Base-by-base conservation (phyloP, 1,140 invertebrate species). In the Zaprionus camerounensis region DNA sequence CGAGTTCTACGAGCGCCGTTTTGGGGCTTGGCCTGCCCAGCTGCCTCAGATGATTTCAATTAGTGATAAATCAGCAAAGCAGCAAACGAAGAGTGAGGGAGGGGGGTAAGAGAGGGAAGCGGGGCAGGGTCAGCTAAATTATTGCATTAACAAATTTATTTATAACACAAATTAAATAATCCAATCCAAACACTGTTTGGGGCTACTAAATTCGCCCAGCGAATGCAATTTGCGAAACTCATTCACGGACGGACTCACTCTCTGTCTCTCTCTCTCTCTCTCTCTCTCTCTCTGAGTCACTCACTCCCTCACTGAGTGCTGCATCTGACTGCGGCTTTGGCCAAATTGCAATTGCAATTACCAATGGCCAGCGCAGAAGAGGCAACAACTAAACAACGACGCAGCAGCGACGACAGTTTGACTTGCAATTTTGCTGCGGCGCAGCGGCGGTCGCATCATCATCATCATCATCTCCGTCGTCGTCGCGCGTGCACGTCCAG, bases 311-410 rank as follows among this genome's bases (percentile, higher is more conserved):
- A 1, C 61, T 61, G 56, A n/a, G 17, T 41, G 28, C 55, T 24
- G 51, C 24, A 15, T 20, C 31, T 15, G 34, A 31, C 67, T 68
- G 62, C 53, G 83, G 73, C 74, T 88, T 76, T 70, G 84, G 74
- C 84, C 79, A 87, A 87, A 87, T 87, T 88, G 84, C 84, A 87
- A 87, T 87, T 87, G 84, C 84, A 87, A 87, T 87, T 87, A 88
- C 84, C 77, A 80, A 78, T 75, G 80, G 73, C 28, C 69, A 66
- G 77, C 59, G 46, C 62, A 71, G 28, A 65, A 63, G 34, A 66
- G 61, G 71, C 71, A 79, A 81, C 85, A 88, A 83, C 84, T 88
- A 87, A 90, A 77, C 85, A 88, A 87, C 85, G 70, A 66, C 41
- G 56, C 41, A 76, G 75, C 84, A 78, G 75, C 84, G 81, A 88